These are phyloP conservation scores for Botia almorhae DNA, from an alignment of 2,797 vertebrate genomes.

Conservation along the genomic window DNA sequence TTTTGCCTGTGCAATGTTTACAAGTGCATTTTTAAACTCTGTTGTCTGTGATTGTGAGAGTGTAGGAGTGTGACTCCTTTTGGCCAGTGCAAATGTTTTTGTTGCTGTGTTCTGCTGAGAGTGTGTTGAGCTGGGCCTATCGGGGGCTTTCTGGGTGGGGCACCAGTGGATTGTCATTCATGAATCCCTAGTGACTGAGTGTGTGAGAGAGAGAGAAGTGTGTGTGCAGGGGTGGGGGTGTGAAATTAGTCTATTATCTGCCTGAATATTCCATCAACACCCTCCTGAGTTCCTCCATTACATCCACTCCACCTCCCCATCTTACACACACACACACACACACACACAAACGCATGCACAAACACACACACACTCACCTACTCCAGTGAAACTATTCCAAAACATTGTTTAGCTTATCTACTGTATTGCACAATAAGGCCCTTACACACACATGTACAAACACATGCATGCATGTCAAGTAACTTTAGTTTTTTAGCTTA, in stretches of 20 bases:
- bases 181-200: slow-evolving; percentile 54
- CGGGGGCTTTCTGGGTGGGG: slow-evolving; percentile 53
- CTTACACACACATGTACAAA: too few species aligned
- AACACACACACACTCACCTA: slow-evolving; percentile 18
- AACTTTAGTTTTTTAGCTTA: too few species aligned
- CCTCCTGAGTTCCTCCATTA: slow-evolving; percentile 52
- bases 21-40: slow-evolving; percentile 1
- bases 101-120: slow-evolving; percentile 14
- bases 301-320: slow-evolving; percentile 40
- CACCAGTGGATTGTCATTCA: slow-evolving; percentile 59
- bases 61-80: slow-evolving; percentile 38
- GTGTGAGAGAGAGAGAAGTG: slow-evolving; percentile 39
- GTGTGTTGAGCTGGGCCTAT: slow-evolving; percentile 39
- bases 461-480: too few species aligned
- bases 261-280: slow-evolving; percentile 58
- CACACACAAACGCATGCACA: too few species aligned
- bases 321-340: too few species aligned
- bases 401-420: slow-evolving; percentile 28
- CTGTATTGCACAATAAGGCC: neutral
- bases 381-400: slow-evolving; percentile 10
- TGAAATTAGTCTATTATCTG: slow-evolving; percentile 51
- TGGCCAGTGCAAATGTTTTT: slow-evolving; percentile 19
- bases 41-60: neutral
- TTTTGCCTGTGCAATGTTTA: slow-evolving; percentile 1
- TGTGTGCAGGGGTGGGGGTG: slow-evolving; percentile 39